These are phyloP conservation scores for Cheirogaleus medius DNA, from an alignment of 2,113 vertebrate species.

Conservation along the genomic window DNA sequence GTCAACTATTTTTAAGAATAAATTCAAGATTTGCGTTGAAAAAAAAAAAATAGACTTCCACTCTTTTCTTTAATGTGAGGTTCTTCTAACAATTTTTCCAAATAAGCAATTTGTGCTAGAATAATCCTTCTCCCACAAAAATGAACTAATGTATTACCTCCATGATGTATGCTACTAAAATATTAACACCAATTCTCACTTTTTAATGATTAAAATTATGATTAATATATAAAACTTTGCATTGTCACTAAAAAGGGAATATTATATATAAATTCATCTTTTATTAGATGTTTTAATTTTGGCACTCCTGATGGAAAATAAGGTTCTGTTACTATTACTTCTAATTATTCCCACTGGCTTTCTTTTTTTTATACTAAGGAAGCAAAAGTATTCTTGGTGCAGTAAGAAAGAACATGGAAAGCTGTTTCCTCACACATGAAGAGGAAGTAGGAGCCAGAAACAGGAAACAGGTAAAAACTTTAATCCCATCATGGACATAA, in stretches of 20 bases:
- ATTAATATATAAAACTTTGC: not conserved
- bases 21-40: not conserved
- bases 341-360: not conserved
- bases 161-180: not conserved
- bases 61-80: not conserved
- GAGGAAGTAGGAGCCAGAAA: not conserved
- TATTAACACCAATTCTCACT: not conserved
- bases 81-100: not conserved
- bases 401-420: not conserved
- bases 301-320: not conserved
- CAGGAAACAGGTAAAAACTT: not conserved
- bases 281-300: not conserved
- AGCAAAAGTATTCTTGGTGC: not conserved
- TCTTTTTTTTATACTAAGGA: not conserved
- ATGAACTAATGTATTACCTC: not conserved
- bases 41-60: not conserved
- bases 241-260: not conserved
- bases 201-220: conserved; percentile 7
- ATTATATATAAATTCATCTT: not conserved
- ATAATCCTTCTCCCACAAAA: not conserved
- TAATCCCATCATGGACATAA: not conserved
- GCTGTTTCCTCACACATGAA: not conserved
- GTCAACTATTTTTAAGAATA: not conserved
- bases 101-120: not conserved
- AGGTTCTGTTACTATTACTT: not conserved